A percentile compares a stretch with the other conserved stretches of the same genome.
Conservation (phyloP, 2,797 vertebrate species). For the Pangasius djambal region DNA sequence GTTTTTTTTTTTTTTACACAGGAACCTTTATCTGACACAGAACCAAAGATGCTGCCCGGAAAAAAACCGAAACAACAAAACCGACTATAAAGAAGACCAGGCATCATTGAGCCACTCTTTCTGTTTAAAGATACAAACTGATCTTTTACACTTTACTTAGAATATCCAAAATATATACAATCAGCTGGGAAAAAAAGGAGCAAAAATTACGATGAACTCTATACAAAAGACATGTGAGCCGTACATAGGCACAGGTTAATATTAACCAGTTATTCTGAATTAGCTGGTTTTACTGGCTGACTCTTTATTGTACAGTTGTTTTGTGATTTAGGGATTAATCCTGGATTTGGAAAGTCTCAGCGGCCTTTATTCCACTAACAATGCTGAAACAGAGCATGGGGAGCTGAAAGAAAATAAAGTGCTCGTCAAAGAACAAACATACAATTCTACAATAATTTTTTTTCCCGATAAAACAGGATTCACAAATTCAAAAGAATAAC, state of each 20-base stretch:
- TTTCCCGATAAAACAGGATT: conserved; percentile 14
- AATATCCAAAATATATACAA: not conserved
- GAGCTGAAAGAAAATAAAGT: conserved; percentile 30
- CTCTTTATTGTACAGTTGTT: not conserved
- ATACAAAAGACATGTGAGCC: not conserved
- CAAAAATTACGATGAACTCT: not conserved
- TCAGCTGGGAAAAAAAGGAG: not conserved
- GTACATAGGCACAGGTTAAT: not conserved
- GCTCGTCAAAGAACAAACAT: conserved; percentile 31
- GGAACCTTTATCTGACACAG: not conserved
- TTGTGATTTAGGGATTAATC: not conserved
- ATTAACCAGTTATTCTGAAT: not conserved
- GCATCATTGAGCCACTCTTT: not conserved
- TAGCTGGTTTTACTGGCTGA: not conserved
- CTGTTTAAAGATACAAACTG: conserved; percentile 2
- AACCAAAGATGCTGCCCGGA: not conserved
- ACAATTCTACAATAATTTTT: conserved; percentile 22
- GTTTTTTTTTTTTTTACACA: not conserved
- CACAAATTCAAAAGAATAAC: not conserved
- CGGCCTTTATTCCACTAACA: conserved; percentile 29
- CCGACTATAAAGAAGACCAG: not conserved
- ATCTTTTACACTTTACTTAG: not conserved
- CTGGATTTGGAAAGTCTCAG: not conserved
- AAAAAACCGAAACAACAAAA: not conserved
- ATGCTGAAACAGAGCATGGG: not conserved